phyloP scores from a whole-genome alignment of 2,888 invertebrate genomes.

The Euplexia lucipara region DNA sequence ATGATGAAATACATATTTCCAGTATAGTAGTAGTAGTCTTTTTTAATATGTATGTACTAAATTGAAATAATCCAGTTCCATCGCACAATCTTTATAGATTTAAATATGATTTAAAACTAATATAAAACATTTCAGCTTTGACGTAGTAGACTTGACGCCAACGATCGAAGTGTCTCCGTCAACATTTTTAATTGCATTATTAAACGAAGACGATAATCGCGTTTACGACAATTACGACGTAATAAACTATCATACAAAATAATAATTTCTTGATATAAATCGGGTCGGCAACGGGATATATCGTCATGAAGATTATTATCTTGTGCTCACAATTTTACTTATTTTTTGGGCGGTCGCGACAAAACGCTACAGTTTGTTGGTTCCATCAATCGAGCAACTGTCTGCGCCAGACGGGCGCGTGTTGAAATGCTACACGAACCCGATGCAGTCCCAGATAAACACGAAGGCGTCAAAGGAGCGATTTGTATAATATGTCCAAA shows the following conservation, averaged over 20 bases:
- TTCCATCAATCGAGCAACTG: constrained; percentile 73
- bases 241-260: constrained; percentile 43
- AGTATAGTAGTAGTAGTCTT: constrained; percentile 18
- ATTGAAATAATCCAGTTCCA: constrained; percentile 67
- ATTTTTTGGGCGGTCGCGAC: constrained; percentile 70
- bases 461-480: constrained; percentile 81
- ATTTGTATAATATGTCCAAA: constrained; percentile 84
- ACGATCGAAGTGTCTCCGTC: constrained; percentile 59
- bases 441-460: constrained; percentile 79
- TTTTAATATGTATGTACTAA: too few species aligned
- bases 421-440: constrained; percentile 75
- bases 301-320: constrained; percentile 70
- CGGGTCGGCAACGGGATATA: constrained; percentile 55
- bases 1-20: constrained; percentile 52
- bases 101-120: constrained; percentile 51
- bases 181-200: constrained; percentile 54
- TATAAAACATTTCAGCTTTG: constrained; percentile 32
- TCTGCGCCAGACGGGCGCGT: constrained; percentile 62
- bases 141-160: constrained; percentile 38
- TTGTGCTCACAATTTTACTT: constrained; percentile 63
- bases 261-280: constrained; percentile 52
- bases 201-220: constrained; percentile 52
- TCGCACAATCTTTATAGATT: constrained; percentile 61
- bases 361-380: constrained; percentile 63
- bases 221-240: constrained; percentile 38